A percentile compares a stretch with the other conserved stretches of the same genome.
Evolutionary conservation across 23 tunicate species (phyloP).

Genomic region (Aplidium turbinatum): DNA sequence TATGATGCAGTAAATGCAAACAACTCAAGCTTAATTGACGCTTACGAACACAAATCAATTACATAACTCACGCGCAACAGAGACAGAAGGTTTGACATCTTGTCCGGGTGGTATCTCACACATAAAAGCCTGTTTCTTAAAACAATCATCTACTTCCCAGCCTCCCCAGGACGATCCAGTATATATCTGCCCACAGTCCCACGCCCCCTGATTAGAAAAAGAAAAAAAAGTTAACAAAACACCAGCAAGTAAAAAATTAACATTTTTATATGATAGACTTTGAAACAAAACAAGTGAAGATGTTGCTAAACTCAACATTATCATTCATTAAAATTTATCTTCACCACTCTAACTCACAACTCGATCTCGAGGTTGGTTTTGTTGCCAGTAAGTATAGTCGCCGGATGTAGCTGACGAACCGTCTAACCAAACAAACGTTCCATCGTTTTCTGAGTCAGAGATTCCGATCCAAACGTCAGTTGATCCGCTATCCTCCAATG

Average conservation of each 20-base stretch:
- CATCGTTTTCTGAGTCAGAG: constrained; percentile 84
- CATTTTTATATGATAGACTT: no score
- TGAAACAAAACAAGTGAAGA: no score
- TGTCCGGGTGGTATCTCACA: constrained; percentile 88
- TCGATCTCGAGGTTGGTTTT: constrained; percentile 74
- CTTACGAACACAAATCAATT: no score
- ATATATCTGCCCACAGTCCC: constrained; percentile 96
- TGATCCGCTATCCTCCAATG: constrained; percentile 67
- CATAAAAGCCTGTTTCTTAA: constrained; percentile 74
- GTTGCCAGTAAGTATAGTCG: constrained; percentile 57
- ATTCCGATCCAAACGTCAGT: constrained; percentile 87
- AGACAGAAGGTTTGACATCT: constrained; percentile 45
- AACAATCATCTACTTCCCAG: constrained; percentile 94
- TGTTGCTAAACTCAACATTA: no score
- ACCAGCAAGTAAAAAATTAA: no score
- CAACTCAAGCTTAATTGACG: no score
- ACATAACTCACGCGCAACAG: constrained; percentile 62
- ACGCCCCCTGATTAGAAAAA: constrained; percentile 66
- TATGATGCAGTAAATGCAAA: no score
- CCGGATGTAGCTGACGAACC: constrained; percentile 35
- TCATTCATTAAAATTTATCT: no score
- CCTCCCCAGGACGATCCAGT: constrained; percentile 60
- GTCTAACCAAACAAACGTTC: constrained; percentile 80
- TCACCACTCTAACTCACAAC: no score
- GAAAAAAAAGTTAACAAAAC: no score